Conservation (phyloP, 1,140 invertebrate genomes). For the Trigoniulus corallinus region DNA sequence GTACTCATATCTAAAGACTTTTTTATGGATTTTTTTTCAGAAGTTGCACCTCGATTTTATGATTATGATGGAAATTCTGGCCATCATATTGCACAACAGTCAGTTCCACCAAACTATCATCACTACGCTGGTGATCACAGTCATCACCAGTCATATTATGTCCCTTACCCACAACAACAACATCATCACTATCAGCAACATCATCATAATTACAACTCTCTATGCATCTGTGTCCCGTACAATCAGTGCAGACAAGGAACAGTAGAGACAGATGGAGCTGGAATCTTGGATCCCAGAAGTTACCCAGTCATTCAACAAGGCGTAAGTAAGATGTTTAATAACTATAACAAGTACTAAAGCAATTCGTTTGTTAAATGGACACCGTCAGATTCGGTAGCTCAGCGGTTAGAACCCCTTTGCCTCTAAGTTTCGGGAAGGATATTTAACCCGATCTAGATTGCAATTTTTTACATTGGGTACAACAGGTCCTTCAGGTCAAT, state of each 20-base stretch:
- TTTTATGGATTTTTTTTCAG: no score
- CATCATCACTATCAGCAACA: background rate
- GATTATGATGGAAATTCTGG: no score
- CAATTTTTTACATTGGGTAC: no score
- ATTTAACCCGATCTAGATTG: no score
- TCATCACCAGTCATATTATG: background rate
- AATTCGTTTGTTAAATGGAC: no score
- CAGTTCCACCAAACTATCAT: background rate
- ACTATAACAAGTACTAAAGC: background rate
- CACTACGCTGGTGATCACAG: background rate
- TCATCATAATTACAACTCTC: background rate
- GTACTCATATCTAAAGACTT: no score
- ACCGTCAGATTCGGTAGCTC: no score
- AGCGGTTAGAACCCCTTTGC: no score
- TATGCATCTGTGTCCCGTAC: constrained; percentile 32
- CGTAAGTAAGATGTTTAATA: background rate
- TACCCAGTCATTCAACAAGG: background rate
- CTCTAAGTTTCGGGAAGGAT: no score
- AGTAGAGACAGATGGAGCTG: constrained; percentile 47
- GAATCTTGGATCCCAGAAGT: constrained; percentile 42
- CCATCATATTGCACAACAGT: background rate
- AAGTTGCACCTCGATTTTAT: no score
- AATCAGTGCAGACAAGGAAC: constrained; percentile 47
- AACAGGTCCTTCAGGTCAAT: no score
- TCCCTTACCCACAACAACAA: background rate